Base-by-base conservation (phyloP, 2,888 invertebrate genomes). In the Lampropteryx suffumata region DNA sequence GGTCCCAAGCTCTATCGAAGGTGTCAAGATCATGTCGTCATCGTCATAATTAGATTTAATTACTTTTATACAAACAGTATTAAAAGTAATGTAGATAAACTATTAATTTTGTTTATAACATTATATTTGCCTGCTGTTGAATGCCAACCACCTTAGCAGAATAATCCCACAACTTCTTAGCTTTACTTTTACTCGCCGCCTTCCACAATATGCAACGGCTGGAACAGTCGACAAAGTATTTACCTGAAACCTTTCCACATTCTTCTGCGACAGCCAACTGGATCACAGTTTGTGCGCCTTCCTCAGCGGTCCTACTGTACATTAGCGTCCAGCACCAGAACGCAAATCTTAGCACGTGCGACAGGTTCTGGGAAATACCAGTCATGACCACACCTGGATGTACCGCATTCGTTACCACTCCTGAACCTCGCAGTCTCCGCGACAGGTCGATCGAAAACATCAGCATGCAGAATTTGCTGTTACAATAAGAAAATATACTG, bases 201-300 rank as follows among this genome's bases (percentile, higher is more conserved):
- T 11, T 50, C 50, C 50, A 45, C 26, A 35, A 10, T 9, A 49
- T 49, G 29, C 33, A 7, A 1, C 57, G 36, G n/a, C 33, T 44
- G 11, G 91, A 91, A 73, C 95, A 95, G 63, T 96, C 95, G 74
- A 92, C 88, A 62, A 92, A 95, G 27, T 61, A 61, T 27, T 50
- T 40, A 50, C 95, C 95, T 4, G 86, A 90, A 0, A 93, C 88
- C 50, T 91, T 88, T 51, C 91, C 90, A 3, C 95, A 84, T 62
- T 95, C 94, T 46, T 94, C 92, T 0, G 94, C 91, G 2, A 94
- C 92, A 0, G 95, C 93, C 44, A 94, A 69, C 63, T 93, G 91
- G 37, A 95, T 91, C 6, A 92, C 90, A 0, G 95, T 95, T 67
- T 95, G 95, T 0, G 94, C 94, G 0, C 95, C 96, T 71, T 95